A percentile compares a stretch with the other conserved stretches of the same genome.
These are phyloP conservation scores for Diploscapter pachys DNA, from an alignment of 1,140 invertebrate genomes.

Conservation along the genomic window DNA sequence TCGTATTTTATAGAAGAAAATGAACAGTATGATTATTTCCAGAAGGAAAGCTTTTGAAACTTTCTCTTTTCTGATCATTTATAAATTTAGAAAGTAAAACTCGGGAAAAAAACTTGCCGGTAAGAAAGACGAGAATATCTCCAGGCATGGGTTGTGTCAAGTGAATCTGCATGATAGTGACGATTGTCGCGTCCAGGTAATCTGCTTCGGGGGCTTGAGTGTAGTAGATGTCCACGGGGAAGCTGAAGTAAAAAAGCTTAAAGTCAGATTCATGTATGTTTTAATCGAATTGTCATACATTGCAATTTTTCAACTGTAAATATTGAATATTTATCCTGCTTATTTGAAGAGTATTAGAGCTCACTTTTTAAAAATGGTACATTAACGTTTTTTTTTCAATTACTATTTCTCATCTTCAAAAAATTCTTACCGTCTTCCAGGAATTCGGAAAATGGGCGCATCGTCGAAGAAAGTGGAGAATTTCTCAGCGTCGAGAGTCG, in stretches of 20 bases:
- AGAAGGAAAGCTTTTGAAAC: too few species aligned
- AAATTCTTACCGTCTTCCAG: slow-evolving; percentile 67
- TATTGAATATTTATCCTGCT: too few species aligned
- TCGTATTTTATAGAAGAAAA: too few species aligned
- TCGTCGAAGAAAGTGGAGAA: slow-evolving; percentile 95
- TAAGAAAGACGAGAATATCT: slow-evolving; percentile 93
- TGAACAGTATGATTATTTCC: too few species aligned
- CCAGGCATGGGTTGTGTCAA: slow-evolving; percentile 84
- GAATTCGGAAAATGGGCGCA: slow-evolving; percentile 94
- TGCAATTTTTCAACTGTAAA: too few species aligned
- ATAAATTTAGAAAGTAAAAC: too few species aligned
- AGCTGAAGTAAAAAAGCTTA: slow-evolving; percentile 50
- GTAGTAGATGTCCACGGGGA: slow-evolving; percentile 91
- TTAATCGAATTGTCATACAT: background rate
- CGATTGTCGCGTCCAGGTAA: slow-evolving; percentile 93
- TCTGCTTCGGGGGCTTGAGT: slow-evolving; percentile 98
- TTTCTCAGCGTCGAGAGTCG: slow-evolving; percentile 94
- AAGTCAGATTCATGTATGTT: background rate
- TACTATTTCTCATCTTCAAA: background rate
- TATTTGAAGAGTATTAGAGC: too few species aligned
- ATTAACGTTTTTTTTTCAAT: too few species aligned
- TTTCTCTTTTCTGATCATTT: too few species aligned
- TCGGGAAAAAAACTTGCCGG: slow-evolving; percentile 67
- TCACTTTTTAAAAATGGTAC: too few species aligned
- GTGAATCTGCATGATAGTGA: slow-evolving; percentile 95